Evolutionary conservation across 2,113 vertebrate genomes (phyloP).

Genomic region (Odobenus rosmarus): DNA sequence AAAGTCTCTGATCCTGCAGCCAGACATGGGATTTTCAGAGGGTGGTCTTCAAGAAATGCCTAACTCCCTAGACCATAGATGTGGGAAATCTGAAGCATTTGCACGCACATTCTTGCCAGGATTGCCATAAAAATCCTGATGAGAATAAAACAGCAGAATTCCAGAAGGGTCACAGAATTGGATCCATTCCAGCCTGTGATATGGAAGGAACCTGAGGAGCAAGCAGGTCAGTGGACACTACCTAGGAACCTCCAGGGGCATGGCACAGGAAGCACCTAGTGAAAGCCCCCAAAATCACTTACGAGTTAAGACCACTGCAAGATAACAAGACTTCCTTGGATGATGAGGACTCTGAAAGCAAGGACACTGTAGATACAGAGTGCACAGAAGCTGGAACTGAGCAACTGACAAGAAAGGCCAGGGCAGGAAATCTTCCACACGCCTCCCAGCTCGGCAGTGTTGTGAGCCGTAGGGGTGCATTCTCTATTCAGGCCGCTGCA

Average conservation of each 20-base stretch:
- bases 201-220: not conserved
- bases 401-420: not conserved
- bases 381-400: not conserved
- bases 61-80: not conserved
- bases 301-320: not conserved
- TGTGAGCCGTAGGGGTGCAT: not conserved
- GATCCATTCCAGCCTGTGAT: not conserved
- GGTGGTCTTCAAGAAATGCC: not conserved
- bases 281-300: not conserved
- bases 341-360: not conserved
- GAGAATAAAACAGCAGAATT: not conserved
- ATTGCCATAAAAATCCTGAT: not conserved
- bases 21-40: not conserved
- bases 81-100: not conserved
- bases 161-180: not conserved
- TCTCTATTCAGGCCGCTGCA: not conserved
- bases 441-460: not conserved
- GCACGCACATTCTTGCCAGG: not conserved
- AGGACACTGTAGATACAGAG: not conserved
- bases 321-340: not conserved
- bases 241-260: not conserved
- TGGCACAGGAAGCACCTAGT: not conserved
- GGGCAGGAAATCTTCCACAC: not conserved
- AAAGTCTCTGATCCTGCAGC: not conserved
- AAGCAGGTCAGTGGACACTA: not conserved